A percentile compares a stretch with the other conserved stretches of the same genome.
These are phyloP conservation scores for Phytoseiulus persimilis DNA, from an alignment of 2,888 invertebrate species.

Conservation along the genomic window DNA sequence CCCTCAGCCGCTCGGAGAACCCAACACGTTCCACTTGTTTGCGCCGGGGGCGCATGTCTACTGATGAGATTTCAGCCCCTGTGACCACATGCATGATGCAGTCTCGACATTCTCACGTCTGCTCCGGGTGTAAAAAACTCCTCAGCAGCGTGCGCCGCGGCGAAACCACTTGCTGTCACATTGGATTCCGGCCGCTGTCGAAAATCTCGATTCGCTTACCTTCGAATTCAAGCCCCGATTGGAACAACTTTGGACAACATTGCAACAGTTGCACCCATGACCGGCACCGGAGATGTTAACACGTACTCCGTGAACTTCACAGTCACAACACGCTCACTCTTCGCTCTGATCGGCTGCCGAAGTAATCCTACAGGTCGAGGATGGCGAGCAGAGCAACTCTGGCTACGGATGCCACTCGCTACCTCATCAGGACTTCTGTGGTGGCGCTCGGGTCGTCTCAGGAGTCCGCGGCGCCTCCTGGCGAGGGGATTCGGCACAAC, in stretches of 20 bases:
- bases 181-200: background rate
- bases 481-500: background rate
- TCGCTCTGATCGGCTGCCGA: background rate
- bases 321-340: background rate
- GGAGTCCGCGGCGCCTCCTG: conserved; percentile 5
- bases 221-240: background rate
- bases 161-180: background rate
- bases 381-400: conserved; percentile 35
- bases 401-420: background rate
- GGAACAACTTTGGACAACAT: background rate
- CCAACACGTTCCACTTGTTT: too few species aligned
- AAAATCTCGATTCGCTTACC: background rate
- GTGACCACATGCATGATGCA: too few species aligned
- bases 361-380: conserved; percentile 38
- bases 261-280: background rate
- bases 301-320: background rate
- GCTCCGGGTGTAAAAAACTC: too few species aligned
- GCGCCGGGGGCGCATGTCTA: too few species aligned
- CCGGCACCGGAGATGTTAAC: background rate
- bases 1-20: too few species aligned
- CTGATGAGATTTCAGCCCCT: too few species aligned
- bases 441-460: conserved; percentile 20
- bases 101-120: too few species aligned
- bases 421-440: conserved; percentile 11
- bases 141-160: too few species aligned